Base-by-base conservation (phyloP, 2,113 vertebrate species). In the Australoheros scitulus region DNA sequence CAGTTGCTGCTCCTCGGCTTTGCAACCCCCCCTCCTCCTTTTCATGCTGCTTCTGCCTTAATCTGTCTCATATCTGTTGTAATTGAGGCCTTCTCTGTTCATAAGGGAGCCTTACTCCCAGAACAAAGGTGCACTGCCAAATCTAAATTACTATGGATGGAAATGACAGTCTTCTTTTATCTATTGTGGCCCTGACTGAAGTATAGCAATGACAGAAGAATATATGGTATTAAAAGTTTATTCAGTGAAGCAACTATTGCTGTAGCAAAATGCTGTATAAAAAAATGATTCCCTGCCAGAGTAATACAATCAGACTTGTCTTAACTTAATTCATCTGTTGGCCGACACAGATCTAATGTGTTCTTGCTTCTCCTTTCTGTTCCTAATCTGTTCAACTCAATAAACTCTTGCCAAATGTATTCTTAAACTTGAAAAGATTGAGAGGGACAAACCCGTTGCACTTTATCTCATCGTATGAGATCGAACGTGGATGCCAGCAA, bases 401-500 rank as follows among this genome's bases (percentile, higher is more conserved):
- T 55, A 55, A 72, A 72, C 26, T 55, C 68, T 78, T 76, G 60
- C 43, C 9, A 58, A 61, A 34, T 32, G 4, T 72, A 15, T 68
- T 70, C 80, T 79, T 26, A 81, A 76, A 47, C 22, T 57, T 22
- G 2, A 56, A 77, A 38, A 77, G 10, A 58, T 56, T 83, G 56
- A 72, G 61, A 75, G 72, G 52, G 38, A 64, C 57, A 17, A 86
- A 65, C 61, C 55, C 32, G 24, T 36, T 55, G 55, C 60, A 32
- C 77, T 82, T 86, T 57, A 79, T 76, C 26, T 61, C 57, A 77
- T 64, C 1, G 6, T 72, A 17, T 68, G 38, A 52, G 74, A 68
- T 81, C 24, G 79, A 79, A 81, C 47, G 38, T 58, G 15, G 79
- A 61, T 22, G 52, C n/a, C 52, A 64, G 79, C 76, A 74, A 77